Evolutionary conservation across 2,888 invertebrate species (phyloP).

Genomic region (Nasonia oneida): DNA sequence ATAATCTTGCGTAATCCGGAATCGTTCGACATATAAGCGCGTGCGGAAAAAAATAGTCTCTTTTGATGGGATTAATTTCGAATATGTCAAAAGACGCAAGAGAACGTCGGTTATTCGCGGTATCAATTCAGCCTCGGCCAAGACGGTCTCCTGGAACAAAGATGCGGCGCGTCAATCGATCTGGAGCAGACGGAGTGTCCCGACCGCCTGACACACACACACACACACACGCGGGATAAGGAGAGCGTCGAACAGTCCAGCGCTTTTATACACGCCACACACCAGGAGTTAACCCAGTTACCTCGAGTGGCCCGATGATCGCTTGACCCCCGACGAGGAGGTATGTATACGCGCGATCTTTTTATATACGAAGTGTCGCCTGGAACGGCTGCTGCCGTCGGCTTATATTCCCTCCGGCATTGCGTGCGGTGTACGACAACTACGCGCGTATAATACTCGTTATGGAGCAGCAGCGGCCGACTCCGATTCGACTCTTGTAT

Average conservation of each 20-base stretch:
- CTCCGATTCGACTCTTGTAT: background rate
- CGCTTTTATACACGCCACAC: background rate
- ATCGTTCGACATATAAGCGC: background rate
- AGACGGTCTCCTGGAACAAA: background rate
- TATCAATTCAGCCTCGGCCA: background rate
- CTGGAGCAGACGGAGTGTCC: constrained; percentile 46
- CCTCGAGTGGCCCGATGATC: constrained; percentile 48
- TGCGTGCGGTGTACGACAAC: background rate
- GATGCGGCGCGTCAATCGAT: constrained; percentile 42
- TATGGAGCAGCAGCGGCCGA: background rate
- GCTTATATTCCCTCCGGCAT: constrained; percentile 5
- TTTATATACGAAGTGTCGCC: background rate
- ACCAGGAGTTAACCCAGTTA: constrained; percentile 54
- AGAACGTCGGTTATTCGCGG: background rate
- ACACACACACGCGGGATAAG: constrained; percentile 18
- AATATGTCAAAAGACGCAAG: too few relatives aligned
- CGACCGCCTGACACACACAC: background rate
- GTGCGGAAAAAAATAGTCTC: background rate
- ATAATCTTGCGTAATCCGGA: background rate
- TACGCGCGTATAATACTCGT: background rate
- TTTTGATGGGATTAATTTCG: too few relatives aligned
- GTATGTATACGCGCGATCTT: background rate
- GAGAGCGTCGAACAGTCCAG: constrained; percentile 55
- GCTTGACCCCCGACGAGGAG: constrained; percentile 38
- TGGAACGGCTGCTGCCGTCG: background rate